A percentile compares a stretch with the other conserved stretches of the same genome.
These are phyloP conservation scores for Agonum fuliginosum DNA, from an alignment of 2,888 invertebrate genomes.

Conservation along the genomic window DNA sequence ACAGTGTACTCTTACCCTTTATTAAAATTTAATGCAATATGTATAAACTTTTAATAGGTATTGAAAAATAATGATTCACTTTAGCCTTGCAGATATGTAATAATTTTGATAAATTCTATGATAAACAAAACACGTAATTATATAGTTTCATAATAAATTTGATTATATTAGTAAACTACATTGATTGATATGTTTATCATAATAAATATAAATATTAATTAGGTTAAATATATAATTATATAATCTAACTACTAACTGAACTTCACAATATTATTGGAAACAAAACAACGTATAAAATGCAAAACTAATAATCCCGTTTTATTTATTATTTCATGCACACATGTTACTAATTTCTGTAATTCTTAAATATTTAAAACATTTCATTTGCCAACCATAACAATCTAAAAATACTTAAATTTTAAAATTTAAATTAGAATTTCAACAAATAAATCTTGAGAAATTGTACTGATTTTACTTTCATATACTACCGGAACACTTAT, in stretches of 20 bases:
- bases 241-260: background rate
- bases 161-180: no score
- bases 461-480: conserved; percentile 10
- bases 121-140: no score
- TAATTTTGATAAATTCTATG: no score
- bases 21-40: no score
- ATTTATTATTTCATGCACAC: background rate
- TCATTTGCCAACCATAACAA: conserved; percentile 14
- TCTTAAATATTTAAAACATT: conserved; percentile 7
- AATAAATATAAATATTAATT: background rate
- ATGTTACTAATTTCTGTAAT: conserved; percentile 15
- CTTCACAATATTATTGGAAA: no score
- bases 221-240: background rate
- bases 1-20: no score
- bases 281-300: background rate
- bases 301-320: background rate
- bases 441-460: conserved; percentile 9
- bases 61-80: no score
- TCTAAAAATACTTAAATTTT: conserved; percentile 18
- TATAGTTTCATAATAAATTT: no score
- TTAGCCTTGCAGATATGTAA: no score
- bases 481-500: background rate
- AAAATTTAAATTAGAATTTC: conserved; percentile 21
- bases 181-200: no score
- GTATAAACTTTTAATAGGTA: no score